Evolutionary conservation across 2,888 invertebrate genomes (phyloP).

Genomic region (Rhorus exstirpatorius): DNA sequence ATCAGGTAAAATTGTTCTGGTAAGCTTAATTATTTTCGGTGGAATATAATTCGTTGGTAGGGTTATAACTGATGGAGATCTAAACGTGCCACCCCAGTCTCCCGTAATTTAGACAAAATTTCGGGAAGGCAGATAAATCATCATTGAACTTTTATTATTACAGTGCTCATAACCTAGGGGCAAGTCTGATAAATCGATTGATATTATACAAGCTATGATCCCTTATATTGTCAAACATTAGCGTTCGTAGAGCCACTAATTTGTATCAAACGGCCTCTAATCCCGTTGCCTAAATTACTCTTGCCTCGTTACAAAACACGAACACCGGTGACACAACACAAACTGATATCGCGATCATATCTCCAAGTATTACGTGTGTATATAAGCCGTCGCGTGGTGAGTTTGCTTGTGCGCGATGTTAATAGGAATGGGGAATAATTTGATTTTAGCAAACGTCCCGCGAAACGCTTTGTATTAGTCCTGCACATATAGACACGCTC

Average conservation of each 20-base stretch:
- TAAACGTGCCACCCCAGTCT: too few species aligned
- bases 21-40: too few species aligned
- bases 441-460: constrained; percentile 84
- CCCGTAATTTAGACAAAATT: too few species aligned
- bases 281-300: constrained; percentile 28
- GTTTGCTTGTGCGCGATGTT: constrained; percentile 56
- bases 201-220: too few species aligned
- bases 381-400: constrained; percentile 33
- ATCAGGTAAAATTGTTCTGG: too few species aligned
- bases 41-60: too few species aligned
- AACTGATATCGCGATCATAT: constrained; percentile 57
- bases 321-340: constrained; percentile 29
- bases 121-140: too few species aligned
- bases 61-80: too few species aligned
- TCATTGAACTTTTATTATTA: too few species aligned
- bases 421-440: constrained; percentile 77
- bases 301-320: constrained; percentile 27
- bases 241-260: constrained; percentile 24
- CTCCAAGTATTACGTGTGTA: constrained; percentile 39
- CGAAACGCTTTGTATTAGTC: constrained; percentile 85
- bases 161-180: too few species aligned
- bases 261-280: constrained; percentile 37
- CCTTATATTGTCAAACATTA: background rate
- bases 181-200: too few species aligned
- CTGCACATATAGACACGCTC: constrained; percentile 85